Base-by-base conservation (phyloP, 2,113 vertebrate species). In the Cariama cristata region DNA sequence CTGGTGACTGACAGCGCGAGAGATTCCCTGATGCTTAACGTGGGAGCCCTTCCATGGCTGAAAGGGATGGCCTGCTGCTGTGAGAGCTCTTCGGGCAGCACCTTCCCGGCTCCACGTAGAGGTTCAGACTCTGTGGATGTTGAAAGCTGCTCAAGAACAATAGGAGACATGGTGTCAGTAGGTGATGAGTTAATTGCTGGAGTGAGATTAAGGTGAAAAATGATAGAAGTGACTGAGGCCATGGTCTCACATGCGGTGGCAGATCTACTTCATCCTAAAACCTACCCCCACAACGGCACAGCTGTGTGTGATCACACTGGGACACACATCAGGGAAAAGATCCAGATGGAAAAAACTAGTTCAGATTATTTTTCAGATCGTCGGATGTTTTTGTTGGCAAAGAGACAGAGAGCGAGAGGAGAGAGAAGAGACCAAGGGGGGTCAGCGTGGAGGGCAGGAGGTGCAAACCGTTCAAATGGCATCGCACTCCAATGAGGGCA, bases 231-330 rank as follows among this genome's bases (percentile, higher is more conserved):
- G 7, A 50, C 68, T 53, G 90, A 83, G 83, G 53, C 26, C 2
- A 1, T 7, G 67, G 21, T 62, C 56, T 60, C 44, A 26, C 2
- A 22, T 1, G 1, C 0, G 2, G 76, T 58, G 33, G 59, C 33
- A 81, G 38, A 86, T 38, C 20, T 15, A 44, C 62, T 49, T 79
- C 72, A 27, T 63, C 30, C n/a, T n/a, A n/a, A n/a, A n/a, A n/a
- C 18, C 27, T 42, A 3, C 0, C 5, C n/a, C 75, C 62, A 16
- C 0, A 1, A 59, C 3, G 0, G 40, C 86, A 56, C 75, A 88
- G 55, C 63, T 84, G 45, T n/a, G 53, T 44, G 64, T 67, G 90
- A 3, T 64, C 80, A 35, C 55, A 4, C 33, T 19, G 50, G 42
- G 58, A 74, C 17, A 73, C 72, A 80, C 1, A 0, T 19, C 76